Base-by-base conservation (phyloP, 1,140 invertebrate genomes). In the Drosophila tani region DNA sequence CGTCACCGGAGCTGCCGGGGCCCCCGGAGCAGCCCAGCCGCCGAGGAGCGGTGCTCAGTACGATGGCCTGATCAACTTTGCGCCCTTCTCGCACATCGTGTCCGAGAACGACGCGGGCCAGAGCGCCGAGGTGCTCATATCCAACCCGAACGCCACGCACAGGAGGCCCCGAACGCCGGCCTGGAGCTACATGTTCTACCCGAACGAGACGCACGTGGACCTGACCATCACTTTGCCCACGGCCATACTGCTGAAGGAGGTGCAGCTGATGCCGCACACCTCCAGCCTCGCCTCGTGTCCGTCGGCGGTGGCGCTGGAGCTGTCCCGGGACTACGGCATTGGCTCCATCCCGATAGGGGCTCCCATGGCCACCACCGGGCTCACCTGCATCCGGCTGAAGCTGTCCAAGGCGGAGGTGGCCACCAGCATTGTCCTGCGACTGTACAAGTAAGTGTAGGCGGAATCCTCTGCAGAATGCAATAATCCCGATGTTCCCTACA, bases 181-280 rank as follows among this genome's bases (percentile, higher is more conserved):
- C 46, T 98, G 97, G 97, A 97, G 97, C 38, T 98, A 98, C 93
- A 97, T 98, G 93, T 99, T 98, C 93, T 98, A 97, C 93, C 97
- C 97, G 1, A 97, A 98, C 79, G 97, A 98, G 93, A 95, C 95
- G 11, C 97, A 96, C 93, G 96, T 98, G 1, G 97, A 98, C 91
- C 94, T 98, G 7, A 97, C 96, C 7, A 95, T 98, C 21, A 96
- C 95, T n/a, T 93, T 98, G 76, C 97, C 97, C 1, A 98, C 97
- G 91, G 97, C 97, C n/a, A 95, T 98, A 81, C 93, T 98, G 53
- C 93, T 98, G n/a, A 96, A 95, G 86, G 97, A 98, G 94, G 96
- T 99, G 11, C 97, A 98, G 79, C 93, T 98, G 41, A 96, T 97
- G 88, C 97, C 97, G 8, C 97, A 99, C 92, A 95, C 96, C 49